These are phyloP conservation scores for Pseudopodoces humilis DNA, from an alignment of 2,113 vertebrate genomes.

Conservation along the genomic window DNA sequence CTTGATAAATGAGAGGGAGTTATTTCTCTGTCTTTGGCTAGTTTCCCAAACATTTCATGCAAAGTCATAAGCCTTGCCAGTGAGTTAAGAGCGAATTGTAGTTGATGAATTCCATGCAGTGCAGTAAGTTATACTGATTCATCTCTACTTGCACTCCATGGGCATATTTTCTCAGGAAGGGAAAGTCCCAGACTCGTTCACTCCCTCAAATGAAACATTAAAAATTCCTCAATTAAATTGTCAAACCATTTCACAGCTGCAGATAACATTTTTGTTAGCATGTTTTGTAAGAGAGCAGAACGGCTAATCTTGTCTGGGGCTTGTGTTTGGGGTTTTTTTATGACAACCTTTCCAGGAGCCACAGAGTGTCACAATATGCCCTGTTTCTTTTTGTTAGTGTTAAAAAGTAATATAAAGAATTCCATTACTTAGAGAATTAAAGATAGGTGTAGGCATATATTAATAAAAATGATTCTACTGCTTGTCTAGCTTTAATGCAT, in stretches of 20 bases:
- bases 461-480: neutral
- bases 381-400: neutral
- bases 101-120: neutral
- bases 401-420: neutral
- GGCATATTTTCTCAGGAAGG: neutral
- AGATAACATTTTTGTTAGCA: neutral
- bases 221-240: neutral
- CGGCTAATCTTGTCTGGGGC: neutral
- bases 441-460: fast-evolving
- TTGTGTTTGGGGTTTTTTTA: fast-evolving
- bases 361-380: neutral
- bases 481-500: neutral
- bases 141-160: neutral
- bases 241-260: neutral
- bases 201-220: neutral
- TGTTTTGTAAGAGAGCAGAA: neutral
- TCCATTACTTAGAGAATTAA: neutral
- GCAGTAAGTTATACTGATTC: neutral
- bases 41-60: neutral
- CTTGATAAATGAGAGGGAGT: neutral
- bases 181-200: neutral
- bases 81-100: neutral
- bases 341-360: neutral
- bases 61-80: neutral
- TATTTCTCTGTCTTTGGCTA: neutral